A percentile compares a stretch with the other conserved stretches of the same genome.
These are phyloP conservation scores for Merluccius polli DNA, from an alignment of 2,797 vertebrate genomes.

Conservation along the genomic window DNA sequence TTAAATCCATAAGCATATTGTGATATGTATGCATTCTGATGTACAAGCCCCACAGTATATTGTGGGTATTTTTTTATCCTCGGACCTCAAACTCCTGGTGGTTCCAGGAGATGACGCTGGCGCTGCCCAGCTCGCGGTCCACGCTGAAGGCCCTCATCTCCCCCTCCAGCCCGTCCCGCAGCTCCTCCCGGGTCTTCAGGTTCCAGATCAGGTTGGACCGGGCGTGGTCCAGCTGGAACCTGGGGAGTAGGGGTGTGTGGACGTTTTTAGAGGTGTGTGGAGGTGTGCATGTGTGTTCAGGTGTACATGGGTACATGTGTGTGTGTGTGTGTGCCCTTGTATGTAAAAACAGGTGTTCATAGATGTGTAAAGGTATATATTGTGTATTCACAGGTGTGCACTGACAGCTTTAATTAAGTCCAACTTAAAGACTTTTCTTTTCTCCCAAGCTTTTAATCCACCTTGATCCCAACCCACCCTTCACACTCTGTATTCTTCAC, in stretches of 20 bases:
- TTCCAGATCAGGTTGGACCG: slow-evolving; percentile 98
- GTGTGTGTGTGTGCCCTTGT: background rate
- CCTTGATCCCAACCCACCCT: too few species aligned
- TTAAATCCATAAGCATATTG: too few species aligned
- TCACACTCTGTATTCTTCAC: too few species aligned
- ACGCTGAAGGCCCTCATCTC: slow-evolving; percentile 95
- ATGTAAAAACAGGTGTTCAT: background rate
- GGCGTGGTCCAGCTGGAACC: slow-evolving; percentile 94
- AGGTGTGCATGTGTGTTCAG: background rate
- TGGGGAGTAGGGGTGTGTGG: slow-evolving; percentile 39
- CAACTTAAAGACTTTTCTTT: too few species aligned
- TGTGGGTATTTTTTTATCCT: background rate
- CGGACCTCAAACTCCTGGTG: slow-evolving; percentile 95
- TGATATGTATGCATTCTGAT: too few species aligned
- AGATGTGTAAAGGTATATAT: background rate
- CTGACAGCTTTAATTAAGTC: too few species aligned
- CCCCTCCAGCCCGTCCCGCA: slow-evolving; percentile 91
- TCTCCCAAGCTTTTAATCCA: too few species aligned
- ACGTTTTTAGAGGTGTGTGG: background rate
- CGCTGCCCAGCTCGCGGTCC: slow-evolving; percentile 92
- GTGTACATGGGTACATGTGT: background rate
- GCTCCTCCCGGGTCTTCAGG: slow-evolving; percentile 95
- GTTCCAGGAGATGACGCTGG: slow-evolving; percentile 96
- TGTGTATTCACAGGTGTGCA: background rate
- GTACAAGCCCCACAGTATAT: too few species aligned